Evolutionary conservation across 2,113 vertebrate species (phyloP).

Genomic region (Coryphaenoides rupestris): DNA sequence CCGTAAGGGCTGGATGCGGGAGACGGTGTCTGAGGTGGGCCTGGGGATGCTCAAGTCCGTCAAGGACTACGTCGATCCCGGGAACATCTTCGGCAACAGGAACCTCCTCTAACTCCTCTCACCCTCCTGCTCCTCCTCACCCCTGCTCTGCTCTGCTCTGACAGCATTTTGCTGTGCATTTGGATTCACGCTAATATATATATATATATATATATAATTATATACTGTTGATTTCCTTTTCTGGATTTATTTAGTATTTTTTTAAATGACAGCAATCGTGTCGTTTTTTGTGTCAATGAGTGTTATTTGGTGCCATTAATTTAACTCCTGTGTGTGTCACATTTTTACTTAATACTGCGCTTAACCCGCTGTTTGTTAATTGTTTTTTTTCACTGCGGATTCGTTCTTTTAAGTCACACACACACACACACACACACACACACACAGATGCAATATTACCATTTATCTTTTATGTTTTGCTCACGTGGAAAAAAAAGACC

Average conservation of each 20-base stretch:
- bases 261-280: slow-evolving; percentile 45
- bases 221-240: slow-evolving; percentile 9
- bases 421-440: too few species aligned
- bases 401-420: too few species aligned
- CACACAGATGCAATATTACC: background rate
- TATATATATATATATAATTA: too few species aligned
- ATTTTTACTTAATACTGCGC: too few species aligned
- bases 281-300: slow-evolving; percentile 9
- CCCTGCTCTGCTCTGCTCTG: slow-evolving; percentile 18
- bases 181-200: slow-evolving; percentile 53
- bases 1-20: slow-evolving; percentile 95
- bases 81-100: slow-evolving; percentile 96
- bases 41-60: slow-evolving; percentile 94
- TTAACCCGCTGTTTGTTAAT: too few species aligned
- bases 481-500: background rate
- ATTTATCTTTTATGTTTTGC: background rate
- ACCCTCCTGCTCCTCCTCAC: too few species aligned
- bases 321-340: too few species aligned
- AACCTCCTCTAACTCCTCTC: slow-evolving; percentile 92
- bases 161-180: slow-evolving; percentile 28
- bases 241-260: too few species aligned
- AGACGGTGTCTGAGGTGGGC: slow-evolving; percentile 89
- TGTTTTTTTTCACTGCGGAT: too few species aligned
- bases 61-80: slow-evolving; percentile 94
- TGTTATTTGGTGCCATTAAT: slow-evolving; percentile 13